A percentile compares a stretch with the other conserved stretches of the same genome.
Conservation (phyloP, 1,140 invertebrate genomes). For the Anoplolepis gracilipes region DNA sequence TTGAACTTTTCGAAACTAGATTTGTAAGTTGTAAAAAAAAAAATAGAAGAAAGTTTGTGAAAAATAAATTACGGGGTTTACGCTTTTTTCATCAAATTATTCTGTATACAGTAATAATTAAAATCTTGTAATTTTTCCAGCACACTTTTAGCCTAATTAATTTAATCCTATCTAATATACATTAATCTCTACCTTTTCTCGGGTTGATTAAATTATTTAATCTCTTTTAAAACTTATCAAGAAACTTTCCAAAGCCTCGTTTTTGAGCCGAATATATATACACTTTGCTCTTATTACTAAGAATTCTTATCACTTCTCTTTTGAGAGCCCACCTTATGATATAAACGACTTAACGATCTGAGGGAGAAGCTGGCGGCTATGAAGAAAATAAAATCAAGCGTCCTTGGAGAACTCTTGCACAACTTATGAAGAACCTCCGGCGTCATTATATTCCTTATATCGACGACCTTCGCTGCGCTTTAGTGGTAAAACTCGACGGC, state of each 20-base stretch:
- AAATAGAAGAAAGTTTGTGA: background rate
- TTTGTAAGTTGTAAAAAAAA: background rate
- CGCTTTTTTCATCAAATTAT: constrained; percentile 20
- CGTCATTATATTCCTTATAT: constrained; percentile 53
- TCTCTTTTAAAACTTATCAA: background rate
- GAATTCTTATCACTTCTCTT: constrained; percentile 41
- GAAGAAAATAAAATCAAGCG: constrained; percentile 58
- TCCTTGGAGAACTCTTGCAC: constrained; percentile 2
- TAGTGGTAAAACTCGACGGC: constrained; percentile 51
- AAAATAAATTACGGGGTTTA: background rate
- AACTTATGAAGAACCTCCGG: constrained; percentile 51
- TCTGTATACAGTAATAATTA: background rate
- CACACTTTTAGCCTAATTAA: constrained; percentile 21
- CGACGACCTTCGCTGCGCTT: constrained; percentile 9
- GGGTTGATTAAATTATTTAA: constrained; percentile 32
- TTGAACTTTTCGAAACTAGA: background rate
- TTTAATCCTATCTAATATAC: constrained; percentile 22
- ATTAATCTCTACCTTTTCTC: constrained; percentile 8
- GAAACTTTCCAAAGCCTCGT: constrained; percentile 13
- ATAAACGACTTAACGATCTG: constrained; percentile 44
- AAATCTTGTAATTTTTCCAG: constrained; percentile 19
- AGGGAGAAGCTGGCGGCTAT: constrained; percentile 13
- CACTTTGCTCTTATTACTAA: constrained; percentile 33
- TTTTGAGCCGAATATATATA: background rate
- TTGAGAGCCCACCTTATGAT: constrained; percentile 23